Evolutionary conservation across 2,797 vertebrate species (phyloP).

Genomic region (Nasua narica): DNA sequence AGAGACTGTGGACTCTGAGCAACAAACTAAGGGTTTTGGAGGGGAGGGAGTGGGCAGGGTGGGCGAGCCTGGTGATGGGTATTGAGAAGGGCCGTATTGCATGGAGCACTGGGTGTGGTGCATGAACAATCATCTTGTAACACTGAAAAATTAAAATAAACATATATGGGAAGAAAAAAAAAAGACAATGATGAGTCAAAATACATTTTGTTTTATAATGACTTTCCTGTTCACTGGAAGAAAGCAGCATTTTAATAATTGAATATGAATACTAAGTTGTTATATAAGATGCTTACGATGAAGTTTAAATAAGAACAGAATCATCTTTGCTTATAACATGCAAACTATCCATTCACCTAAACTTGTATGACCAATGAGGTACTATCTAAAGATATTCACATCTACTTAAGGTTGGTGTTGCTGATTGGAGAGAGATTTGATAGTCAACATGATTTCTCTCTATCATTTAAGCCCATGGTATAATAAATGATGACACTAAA

Average conservation of each 20-base stretch:
- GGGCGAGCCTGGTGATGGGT: no score
- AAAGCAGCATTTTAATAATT: constrained; percentile 2
- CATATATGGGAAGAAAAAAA: no score
- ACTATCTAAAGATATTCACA: background rate
- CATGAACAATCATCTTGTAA: no score
- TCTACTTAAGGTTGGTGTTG: background rate
- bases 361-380: background rate
- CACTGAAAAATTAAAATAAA: no score
- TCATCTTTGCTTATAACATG: background rate
- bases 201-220: background rate
- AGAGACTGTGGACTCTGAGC: no score
- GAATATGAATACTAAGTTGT: background rate
- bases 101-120: no score
- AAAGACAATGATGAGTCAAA: background rate
- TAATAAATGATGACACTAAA: background rate
- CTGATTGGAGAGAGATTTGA: background rate
- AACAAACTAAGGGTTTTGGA: no score
- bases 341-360: background rate
- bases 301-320: background rate
- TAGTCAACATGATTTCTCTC: background rate
- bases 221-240: background rate
- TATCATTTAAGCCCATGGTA: background rate
- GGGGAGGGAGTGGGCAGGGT: no score
- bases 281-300: background rate
- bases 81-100: no score